Evolutionary conservation across 1,140 invertebrate species (phyloP), one percentile per base, ranked within the genome.

Genomic region (Pogonomyrmex barbatus): DNA sequence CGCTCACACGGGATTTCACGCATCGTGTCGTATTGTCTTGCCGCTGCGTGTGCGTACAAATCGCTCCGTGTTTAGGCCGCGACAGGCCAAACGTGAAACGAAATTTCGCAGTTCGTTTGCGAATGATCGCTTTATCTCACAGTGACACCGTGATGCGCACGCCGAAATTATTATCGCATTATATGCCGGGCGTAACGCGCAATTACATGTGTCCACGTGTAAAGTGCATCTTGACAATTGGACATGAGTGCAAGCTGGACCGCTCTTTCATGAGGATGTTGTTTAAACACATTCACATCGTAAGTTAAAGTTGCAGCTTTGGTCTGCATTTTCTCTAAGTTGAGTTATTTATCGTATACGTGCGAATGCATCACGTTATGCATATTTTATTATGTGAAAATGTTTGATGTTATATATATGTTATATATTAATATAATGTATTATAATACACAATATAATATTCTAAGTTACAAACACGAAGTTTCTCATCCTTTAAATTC

Each of bases 41-140:
- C n/a, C 30, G 2, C 33, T 33, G 42, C 71, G n/a, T 58, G 24
- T 54, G 12, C 33, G 56, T 62, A 42, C 36, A 39, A 65, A 45
- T 36, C 50, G 47, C 47, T 78, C 1, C 30, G 62, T 33, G 39
- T 54, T 85, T 63, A 45, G 82, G 67, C 36, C 73, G 73, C 73
- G 73, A 47, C 36, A 54, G 60, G 6, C 73, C 73, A 65, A 63
- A 85, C 73, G 73, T 78, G 82, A 78, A 85, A 78, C 60, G 73
- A 77, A 81, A 86, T 88, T 88, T 88, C 68, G 60, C 76, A 52
- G 50, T 12, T 54, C 52, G 77, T 86, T 86, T 82, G 14, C 82
- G 75, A 50, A 30, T 33, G 54, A 82, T 79, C 84, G 83, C 81
- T 77, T 75, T 76, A 73, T 87, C 47, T 62, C 62, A 8, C 45